Evolutionary conservation across 2,888 invertebrate species (phyloP).

Genomic region (Matsumyia berberina): DNA sequence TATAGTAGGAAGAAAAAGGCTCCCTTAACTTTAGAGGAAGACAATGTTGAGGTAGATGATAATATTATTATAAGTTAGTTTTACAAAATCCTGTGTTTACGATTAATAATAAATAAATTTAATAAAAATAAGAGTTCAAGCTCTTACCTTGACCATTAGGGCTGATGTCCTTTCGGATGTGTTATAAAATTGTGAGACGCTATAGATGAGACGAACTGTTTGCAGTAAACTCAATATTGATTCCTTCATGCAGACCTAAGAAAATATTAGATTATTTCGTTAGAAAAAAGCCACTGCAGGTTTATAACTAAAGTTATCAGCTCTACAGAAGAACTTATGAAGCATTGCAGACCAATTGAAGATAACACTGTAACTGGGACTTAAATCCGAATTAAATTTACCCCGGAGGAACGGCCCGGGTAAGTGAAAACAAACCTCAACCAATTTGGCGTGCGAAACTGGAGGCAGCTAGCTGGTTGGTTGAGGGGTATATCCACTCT

Average conservation of each 20-base stretch:
- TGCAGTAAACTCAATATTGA: constrained; percentile 95
- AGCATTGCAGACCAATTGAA: no score
- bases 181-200: constrained; percentile 97
- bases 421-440: no score
- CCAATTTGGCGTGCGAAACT: no score
- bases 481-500: no score
- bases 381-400: no score
- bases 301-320: no score
- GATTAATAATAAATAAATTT: not conserved
- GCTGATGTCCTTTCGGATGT: constrained; percentile 98
- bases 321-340: no score
- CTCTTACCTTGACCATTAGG: constrained; percentile 94
- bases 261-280: not conserved
- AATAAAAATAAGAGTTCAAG: constrained; percentile 6
- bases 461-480: no score
- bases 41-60: constrained; percentile 48
- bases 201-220: constrained; percentile 96
- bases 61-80: constrained; percentile 58
- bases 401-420: no score
- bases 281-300: not conserved
- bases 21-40: not conserved
- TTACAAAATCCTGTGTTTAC: constrained; percentile 1
- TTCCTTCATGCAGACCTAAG: constrained; percentile 91
- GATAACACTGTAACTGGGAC: no score
- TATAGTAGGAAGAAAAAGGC: not conserved